phyloP scores from a whole-genome alignment of 2,113 vertebrate genomes.

The Bos indicus region DNA sequence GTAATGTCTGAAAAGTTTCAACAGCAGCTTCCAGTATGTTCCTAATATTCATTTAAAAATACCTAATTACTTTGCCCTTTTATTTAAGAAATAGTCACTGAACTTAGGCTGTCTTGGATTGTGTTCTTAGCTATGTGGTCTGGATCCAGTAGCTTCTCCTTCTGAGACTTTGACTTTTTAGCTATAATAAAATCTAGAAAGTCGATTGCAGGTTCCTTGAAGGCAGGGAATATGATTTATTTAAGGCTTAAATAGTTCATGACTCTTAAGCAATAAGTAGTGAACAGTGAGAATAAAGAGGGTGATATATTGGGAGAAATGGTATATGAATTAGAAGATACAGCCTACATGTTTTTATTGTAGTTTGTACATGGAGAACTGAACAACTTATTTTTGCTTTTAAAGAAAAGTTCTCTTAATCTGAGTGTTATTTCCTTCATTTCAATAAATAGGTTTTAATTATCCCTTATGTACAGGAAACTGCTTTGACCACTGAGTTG shows the following conservation, averaged over 20 bases:
- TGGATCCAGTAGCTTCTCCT: not conserved
- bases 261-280: not conserved
- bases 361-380: not conserved
- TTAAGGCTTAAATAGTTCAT: not conserved
- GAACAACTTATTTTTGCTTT: not conserved
- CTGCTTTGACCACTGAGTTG: not conserved
- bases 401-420: not conserved
- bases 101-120: not conserved
- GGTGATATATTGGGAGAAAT: not conserved
- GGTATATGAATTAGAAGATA: not conserved
- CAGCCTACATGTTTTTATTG: not conserved
- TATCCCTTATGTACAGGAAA: not conserved
- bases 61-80: conserved; percentile 8
- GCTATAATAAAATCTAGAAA: not conserved
- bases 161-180: not conserved
- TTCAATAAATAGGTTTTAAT: not conserved
- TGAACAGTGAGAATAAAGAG: not conserved
- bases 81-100: not conserved
- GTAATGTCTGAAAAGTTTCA: conserved; percentile 44
- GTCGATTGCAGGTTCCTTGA: not conserved
- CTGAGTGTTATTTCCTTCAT: not conserved
- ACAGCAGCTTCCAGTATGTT: not conserved
- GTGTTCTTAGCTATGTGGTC: not conserved
- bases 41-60: not conserved
- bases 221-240: not conserved